Evolutionary conservation across 2,113 vertebrate species (phyloP), one percentile per base, ranked within the genome.

Genomic region (Thalassoma bifasciatum): DNA sequence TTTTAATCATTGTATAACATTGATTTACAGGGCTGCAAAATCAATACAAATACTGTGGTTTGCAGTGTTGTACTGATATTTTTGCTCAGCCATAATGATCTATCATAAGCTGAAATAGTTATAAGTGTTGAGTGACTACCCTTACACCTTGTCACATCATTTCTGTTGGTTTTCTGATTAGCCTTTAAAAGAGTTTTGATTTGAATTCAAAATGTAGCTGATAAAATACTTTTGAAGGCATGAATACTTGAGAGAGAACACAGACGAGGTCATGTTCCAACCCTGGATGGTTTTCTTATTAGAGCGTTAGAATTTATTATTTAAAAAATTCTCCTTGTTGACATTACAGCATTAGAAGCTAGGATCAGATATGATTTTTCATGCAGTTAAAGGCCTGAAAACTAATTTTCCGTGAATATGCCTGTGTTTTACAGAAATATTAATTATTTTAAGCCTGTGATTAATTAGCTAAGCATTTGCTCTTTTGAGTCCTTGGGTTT

Each of bases 131-230:
- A 16, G 13, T 21, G 3, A 2, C 46, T 19, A 4, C 37, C 44
- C 24, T 71, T n/a, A 36, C n/a, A 65, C n/a, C 14, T 22, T 51
- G 17, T 46, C 23, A 52, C 44, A 34, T 50, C 11, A 34, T 62
- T 38, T 46, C 11, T 49, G 16, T 60, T 0, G 0, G 36, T 52
- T 24, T 8, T 62, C 13, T 2, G 0, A 40, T 34, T 7, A 57
- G 51, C 66, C 10, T 2, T 61, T 49, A 21, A 19, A 40, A 57
- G 0, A 42, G 21, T 5, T 47, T 47, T 1, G 11, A 26, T 53
- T 23, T 1, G 10, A 21, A 10, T 47, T 21, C 17, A 11, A 30
- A 12, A 10, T 12, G 8, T 24, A 12, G 1, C n/a, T 47, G 30
- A 38, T 59, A 2, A 52, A 66, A 74, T 51, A 23, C 38, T 22